Evolutionary conservation across 2,113 vertebrate species (phyloP), one percentile per base, ranked within the genome.

Genomic region (Oryzias celebensis): DNA sequence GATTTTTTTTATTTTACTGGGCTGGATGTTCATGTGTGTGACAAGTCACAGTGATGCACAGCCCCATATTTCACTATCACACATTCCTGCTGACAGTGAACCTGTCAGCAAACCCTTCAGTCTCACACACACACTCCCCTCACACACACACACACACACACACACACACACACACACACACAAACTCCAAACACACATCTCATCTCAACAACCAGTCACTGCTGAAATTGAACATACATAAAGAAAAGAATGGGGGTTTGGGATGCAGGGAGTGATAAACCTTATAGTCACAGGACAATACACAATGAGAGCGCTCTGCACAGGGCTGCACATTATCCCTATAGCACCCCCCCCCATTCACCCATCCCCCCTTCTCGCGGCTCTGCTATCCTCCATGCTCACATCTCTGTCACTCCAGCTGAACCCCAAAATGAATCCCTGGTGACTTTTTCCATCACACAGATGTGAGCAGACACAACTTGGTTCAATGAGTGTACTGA

Each of bases 31-130:
- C 36, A 43, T 36, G 36, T 68, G 48, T 59, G 24, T 76, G 81
- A 52, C 41, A 60, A 68, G 44, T 31, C 52, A 48, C 68, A 60
- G 49, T 81, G 75, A 86, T 79, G 68, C 84, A 83, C 68, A 57
- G 59, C 18, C 20, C 28, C 58, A 79, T 82, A 85, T 67, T 78
- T 87, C 77, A 69, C 57, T 65, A 70, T 71, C 58, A 54, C n/a
- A 14, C 69, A 85, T 85, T 81, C 76, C 59, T 80, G 75, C 77
- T 84, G 85, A 87, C 82, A 80, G 75, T 66, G 76, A 81, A 82
- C 71, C 78, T 83, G 71, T 84, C 82, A 83, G 75, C 59, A 24
- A 73, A 68, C 71, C 51, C 43, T 51, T 56, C 62, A 63, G 43
- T 10, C 58, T 42, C 56, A 49, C 59, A 45, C 52, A 52, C 54